Conservation (phyloP, 1,140 invertebrate species). For the Camponotus floridanus region DNA sequence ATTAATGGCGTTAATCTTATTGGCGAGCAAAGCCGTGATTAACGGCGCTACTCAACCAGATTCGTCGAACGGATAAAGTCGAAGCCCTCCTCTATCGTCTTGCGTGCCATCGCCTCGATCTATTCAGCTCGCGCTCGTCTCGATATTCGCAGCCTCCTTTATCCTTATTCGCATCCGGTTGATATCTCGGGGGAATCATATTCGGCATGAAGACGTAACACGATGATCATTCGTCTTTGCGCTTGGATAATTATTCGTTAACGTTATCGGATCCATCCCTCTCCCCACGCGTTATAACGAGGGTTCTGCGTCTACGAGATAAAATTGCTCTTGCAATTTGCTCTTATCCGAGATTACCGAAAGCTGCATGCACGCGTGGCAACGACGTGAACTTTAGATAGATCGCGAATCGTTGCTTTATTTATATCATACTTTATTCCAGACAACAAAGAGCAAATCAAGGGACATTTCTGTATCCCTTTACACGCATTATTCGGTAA, state of each 20-base stretch:
- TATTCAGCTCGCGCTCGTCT: not conserved
- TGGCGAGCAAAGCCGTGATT: constrained; percentile 62
- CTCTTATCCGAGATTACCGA: constrained; percentile 11
- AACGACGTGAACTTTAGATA: not conserved
- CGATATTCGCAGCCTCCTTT: constrained; percentile 5
- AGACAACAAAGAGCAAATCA: constrained; percentile 11
- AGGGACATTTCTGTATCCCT: not conserved
- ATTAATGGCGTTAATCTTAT: constrained; percentile 73
- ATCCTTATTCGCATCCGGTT: constrained; percentile 34
- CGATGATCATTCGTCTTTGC: constrained; percentile 46
- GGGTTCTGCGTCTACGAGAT: not conserved
- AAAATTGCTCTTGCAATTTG: not conserved
- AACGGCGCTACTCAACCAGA: constrained; percentile 63
- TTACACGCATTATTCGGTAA: constrained; percentile 4
- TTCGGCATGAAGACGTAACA: constrained; percentile 56
- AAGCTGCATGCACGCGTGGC: not conserved
- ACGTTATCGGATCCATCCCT: constrained; percentile 4
- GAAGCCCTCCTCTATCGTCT: constrained; percentile 2
- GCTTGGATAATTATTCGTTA: constrained; percentile 49
- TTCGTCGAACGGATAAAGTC: constrained; percentile 60
- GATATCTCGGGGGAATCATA: constrained; percentile 52
- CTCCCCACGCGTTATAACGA: not conserved
- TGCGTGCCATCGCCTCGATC: constrained; percentile 9
- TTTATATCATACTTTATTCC: not conserved
- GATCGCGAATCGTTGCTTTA: not conserved